phyloP scores from a whole-genome alignment of 1,140 invertebrate species.

The Cyrtorhinus lividipennis region DNA sequence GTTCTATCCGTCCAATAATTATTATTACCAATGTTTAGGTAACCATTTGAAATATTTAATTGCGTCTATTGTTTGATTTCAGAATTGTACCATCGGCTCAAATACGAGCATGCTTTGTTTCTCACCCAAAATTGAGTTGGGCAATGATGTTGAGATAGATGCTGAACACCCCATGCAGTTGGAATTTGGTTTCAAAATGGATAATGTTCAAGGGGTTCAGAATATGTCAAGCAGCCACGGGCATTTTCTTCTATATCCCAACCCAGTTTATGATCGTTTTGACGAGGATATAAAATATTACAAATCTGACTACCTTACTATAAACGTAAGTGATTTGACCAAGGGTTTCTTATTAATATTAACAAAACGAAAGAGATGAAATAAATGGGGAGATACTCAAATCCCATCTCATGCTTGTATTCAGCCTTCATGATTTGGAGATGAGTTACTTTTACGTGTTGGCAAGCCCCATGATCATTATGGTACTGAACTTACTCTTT shows the following conservation, averaged over 20 bases:
- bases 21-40: neutral
- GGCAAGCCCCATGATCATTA: slow-evolving; percentile 1
- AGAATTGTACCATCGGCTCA: slow-evolving; percentile 58
- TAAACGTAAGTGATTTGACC: slow-evolving; percentile 72
- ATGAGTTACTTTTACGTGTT: neutral
- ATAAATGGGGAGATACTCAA: too few relatives aligned
- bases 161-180: slow-evolving; percentile 60
- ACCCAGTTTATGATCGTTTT: slow-evolving; percentile 78
- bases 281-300: slow-evolving; percentile 87
- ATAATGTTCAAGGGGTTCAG: slow-evolving; percentile 73
- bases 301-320: slow-evolving; percentile 90
- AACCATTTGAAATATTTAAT: too few relatives aligned
- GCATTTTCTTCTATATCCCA: slow-evolving; percentile 73
- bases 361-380: too few relatives aligned
- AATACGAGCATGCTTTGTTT: slow-evolving; percentile 72
- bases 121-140: slow-evolving; percentile 64
- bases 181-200: slow-evolving; percentile 90
- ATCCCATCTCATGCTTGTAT: neutral
- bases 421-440: too few relatives aligned
- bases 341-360: too few relatives aligned
- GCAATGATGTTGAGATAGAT: slow-evolving; percentile 44
- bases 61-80: slow-evolving; percentile 24
- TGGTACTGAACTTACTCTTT: neutral
- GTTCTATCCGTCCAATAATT: too few relatives aligned
- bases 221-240: slow-evolving; percentile 48